Evolutionary conservation across 2,113 vertebrate genomes (phyloP).

Genomic region (Dasypus novemcinctus): DNA sequence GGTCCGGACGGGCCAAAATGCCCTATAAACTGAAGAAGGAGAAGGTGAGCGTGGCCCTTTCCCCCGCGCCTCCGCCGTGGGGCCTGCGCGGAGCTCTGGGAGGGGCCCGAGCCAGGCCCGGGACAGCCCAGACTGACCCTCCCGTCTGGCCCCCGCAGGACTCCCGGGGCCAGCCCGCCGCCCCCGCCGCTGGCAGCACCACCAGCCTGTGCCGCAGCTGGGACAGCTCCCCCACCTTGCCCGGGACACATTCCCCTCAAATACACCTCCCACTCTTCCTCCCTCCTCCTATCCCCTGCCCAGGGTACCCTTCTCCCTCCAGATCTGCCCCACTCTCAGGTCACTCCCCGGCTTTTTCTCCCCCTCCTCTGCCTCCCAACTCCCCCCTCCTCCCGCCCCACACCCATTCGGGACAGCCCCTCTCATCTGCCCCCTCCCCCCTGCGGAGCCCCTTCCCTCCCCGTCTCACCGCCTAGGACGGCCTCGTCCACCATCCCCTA

Average conservation of each 20-base stretch:
- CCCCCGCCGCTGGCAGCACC: constrained; percentile 37
- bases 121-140: constrained; percentile 71
- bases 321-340: constrained; percentile 51
- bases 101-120: constrained; percentile 76
- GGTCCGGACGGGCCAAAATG: constrained; percentile 77
- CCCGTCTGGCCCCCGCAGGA: constrained; percentile 74
- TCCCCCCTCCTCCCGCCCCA: neutral
- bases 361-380: neutral
- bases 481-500: constrained; percentile 5
- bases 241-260: neutral
- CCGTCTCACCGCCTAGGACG: neutral
- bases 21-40: constrained; percentile 84
- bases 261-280: constrained; percentile 26
- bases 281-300: neutral
- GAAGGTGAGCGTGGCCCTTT: constrained; percentile 76
- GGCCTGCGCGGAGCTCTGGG: constrained; percentile 75
- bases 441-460: constrained; percentile 8
- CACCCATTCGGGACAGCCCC: constrained; percentile 48
- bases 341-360: constrained; percentile 48
- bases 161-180: constrained; percentile 58
- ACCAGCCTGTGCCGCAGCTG: constrained; percentile 23
- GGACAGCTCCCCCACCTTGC: constrained; percentile 34
- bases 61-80: constrained; percentile 10
- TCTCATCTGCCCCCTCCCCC: neutral
- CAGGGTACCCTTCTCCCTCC: constrained; percentile 38